Base-by-base conservation (phyloP, 2,113 vertebrate species). In the Gadus macrocephalus region DNA sequence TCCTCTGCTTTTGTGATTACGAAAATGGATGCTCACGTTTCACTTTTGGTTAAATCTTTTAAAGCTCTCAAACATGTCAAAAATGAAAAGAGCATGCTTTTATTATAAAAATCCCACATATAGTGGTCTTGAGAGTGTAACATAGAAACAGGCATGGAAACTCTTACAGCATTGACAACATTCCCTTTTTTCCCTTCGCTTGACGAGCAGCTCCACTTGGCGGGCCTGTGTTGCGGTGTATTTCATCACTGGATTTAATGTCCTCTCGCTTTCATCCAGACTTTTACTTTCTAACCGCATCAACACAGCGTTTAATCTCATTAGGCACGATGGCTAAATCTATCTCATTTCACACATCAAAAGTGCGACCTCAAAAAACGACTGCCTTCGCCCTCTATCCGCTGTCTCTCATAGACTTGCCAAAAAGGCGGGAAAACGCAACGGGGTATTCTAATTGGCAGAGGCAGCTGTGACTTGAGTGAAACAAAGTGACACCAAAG, bases 191-290 rank as follows among this genome's bases (percentile, higher is more conserved):
- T 14, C 42, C 42, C 42, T 12, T 49, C 9, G 8, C 42, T 49
- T 49, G 42, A 49, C 42, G 42, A 49, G 42, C 42, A 49, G 42
- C 42, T 49, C 42, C 8, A 49, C 56, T 67, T 55, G 60, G 1
- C 62, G 64, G 65, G 15, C 35, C 15, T 77, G 67, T 65, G 61
- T 83, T 86, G 79, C 84, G 15, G n/a, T 75, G 55, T 68, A 77
- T 85, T 88, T 85, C 80, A 80, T 84, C 82, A 82, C 68, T 65
- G 53, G 78, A 77, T 62, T 65, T 55, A 74, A 74, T 73, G 70
- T 73, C 79, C 69, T 77, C 68, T 72, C 70, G 27, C 64, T 77
- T 85, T 73, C 69, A 69, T 76, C 68, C 7, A 49, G 56, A 49
- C 42, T 49, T 61, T 64, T 64, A 53, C 59, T 67, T 75, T 76